Evolutionary conservation across 2,113 vertebrate genomes (phyloP).

Genomic region (Raja brachyura): DNA sequence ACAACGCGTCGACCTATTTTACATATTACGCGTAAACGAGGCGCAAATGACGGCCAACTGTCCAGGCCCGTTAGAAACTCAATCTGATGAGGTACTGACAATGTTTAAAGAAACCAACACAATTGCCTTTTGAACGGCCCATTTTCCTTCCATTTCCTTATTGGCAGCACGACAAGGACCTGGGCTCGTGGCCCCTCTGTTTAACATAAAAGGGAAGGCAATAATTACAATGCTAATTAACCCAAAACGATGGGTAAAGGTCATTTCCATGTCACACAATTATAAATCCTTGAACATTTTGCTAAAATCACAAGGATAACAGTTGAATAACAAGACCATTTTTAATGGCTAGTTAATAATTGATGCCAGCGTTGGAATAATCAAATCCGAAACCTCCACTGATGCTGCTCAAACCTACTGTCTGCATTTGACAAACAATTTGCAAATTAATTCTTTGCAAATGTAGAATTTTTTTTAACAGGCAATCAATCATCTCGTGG

Average conservation of each 20-base stretch:
- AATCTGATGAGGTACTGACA: too few species aligned
- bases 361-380: constrained; percentile 30
- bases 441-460: constrained; percentile 35
- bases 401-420: not conserved
- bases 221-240: constrained; percentile 37
- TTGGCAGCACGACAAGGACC: not conserved
- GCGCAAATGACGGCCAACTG: too few species aligned
- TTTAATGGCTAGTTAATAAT: constrained; percentile 38
- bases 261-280: constrained; percentile 19
- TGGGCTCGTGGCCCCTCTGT: constrained; percentile 14
- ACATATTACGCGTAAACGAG: too few species aligned
- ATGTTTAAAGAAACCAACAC: not conserved
- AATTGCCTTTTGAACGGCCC: not conserved
- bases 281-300: constrained; percentile 37
- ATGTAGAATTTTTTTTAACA: constrained; percentile 27
- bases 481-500: constrained; percentile 29
- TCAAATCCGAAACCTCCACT: not conserved
- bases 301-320: constrained; percentile 35
- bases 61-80: too few species aligned
- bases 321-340: constrained; percentile 35
- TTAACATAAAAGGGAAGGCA: not conserved
- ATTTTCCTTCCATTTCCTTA: not conserved
- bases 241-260: constrained; percentile 26
- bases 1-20: too few species aligned
- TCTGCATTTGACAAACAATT: constrained; percentile 31